A percentile compares a stretch with the other conserved stretches of the same genome.
Conservation (phyloP, 2,797 vertebrate species). For the Parauchenoglanis punctatus region DNA sequence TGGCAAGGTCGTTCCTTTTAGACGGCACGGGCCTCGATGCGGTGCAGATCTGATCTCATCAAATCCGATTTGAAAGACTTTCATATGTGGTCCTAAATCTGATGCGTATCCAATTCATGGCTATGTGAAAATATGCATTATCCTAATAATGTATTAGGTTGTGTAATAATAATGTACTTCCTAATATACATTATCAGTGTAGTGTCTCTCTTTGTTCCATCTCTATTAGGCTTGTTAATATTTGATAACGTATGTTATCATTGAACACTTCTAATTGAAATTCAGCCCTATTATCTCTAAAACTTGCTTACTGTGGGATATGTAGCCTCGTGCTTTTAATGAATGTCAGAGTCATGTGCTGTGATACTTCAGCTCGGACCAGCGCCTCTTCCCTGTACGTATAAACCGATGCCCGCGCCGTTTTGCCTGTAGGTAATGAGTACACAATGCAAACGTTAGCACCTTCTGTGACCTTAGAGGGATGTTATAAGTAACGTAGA, state of each 20-base stretch:
- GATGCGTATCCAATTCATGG: too few species aligned
- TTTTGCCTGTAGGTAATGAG: neutral
- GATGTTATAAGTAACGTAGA: neutral
- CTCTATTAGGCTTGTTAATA: neutral
- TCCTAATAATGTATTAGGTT: too few species aligned
- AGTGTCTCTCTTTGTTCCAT: neutral
- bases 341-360: neutral
- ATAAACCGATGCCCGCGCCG: neutral
- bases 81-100: too few species aligned
- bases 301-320: neutral
- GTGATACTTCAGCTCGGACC: neutral
- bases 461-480: neutral
- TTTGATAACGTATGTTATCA: neutral
- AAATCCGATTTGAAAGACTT: too few species aligned
- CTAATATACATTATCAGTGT: neutral
- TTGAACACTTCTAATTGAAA: neutral
- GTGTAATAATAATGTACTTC: too few species aligned
- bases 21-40: neutral
- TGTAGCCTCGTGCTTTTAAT: neutral
- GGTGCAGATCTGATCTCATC: too few species aligned
- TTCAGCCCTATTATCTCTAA: neutral
- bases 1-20: neutral
- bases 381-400: neutral
- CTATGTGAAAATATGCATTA: too few species aligned
- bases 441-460: neutral